Evolutionary conservation across 2,888 invertebrate species (phyloP), one percentile per base, ranked within the genome.

Genomic region (Drosophila quasianomalipes): DNA sequence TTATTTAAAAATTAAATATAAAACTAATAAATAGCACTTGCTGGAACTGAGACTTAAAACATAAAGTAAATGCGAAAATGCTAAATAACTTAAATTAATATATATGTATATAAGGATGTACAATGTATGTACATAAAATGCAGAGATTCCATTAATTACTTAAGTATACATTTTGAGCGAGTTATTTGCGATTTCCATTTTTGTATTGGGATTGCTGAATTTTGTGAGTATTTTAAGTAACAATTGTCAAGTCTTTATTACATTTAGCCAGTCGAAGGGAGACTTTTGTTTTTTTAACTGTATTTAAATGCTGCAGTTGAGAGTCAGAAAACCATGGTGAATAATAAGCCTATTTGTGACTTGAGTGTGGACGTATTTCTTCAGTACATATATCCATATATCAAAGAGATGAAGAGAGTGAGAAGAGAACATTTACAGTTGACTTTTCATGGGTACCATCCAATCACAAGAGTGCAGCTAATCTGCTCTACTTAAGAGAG

Each of bases 211-310:
- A 54, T 59, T 51, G 49, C 44, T 65, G 60, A 78, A 49, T 28
- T 71, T 47, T 85, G 72, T 71, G 89, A 85, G 84, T 89, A 89
- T 85, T 78, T 81, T 70, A 82, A 86, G 87, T 89, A 89, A 78
- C 84, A 84, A 61, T 78, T 78, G 72, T 84, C 63, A 82, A 85
- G 85, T 89, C 85, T 81, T 88, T 73, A 49, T 83, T 76, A 52
- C 53, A 67, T 54, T 70, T 62, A 59, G 71, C 75, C 66, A 70
- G 80, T 77, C 66, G 26, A 70, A 61, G 28, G 52, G 52, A 55
- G 61, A 59, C 59, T 22, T 67, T 35, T 52, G n/a, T 70, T 49
- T 41, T 41, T 47, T 47, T 16, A 26, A 9, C 62, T 37, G 57
- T 41, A 28, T 44, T 63, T 74, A 77, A 77, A 77, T 79, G 70